phyloP scores from a whole-genome alignment of 2,113 vertebrate genomes.

The Fukomys damarensis region DNA sequence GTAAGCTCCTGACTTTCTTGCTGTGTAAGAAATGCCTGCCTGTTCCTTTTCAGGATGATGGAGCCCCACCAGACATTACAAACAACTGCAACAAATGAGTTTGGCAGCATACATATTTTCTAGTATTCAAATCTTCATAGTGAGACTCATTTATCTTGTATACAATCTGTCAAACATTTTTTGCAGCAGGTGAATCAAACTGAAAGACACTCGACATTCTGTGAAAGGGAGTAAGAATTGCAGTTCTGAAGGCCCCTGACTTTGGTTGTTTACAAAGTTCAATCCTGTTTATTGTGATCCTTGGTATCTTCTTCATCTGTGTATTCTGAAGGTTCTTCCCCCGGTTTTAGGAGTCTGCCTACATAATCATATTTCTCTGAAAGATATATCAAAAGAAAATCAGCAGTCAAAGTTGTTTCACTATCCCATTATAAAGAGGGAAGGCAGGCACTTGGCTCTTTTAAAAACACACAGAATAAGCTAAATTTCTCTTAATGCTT shows the following conservation, averaged over 20 bases:
- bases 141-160: conserved; percentile 84
- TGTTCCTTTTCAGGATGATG: conserved; percentile 79
- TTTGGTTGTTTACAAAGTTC: conserved; percentile 95
- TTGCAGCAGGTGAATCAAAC: conserved; percentile 87
- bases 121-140: conserved; percentile 87
- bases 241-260: conserved; percentile 94
- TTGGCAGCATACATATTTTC: conserved; percentile 85
- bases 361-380: conserved; percentile 99
- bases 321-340: conserved; percentile 99
- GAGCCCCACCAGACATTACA: conserved; percentile 87
- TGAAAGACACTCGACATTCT: conserved; percentile 86
- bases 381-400: conserved; percentile 82
- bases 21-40: conserved; percentile 82
- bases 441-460: background rate
- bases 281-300: conserved; percentile 99
- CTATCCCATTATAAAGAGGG: background rate
- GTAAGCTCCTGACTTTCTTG: conserved; percentile 74
- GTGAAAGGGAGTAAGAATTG: conserved; percentile 84
- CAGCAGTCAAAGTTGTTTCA: conserved; percentile 65
- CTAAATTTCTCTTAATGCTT: background rate
- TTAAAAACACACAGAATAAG: background rate
- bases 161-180: conserved; percentile 87
- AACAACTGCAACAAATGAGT: conserved; percentile 83
- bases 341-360: conserved; percentile 98
- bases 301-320: conserved; percentile 99